These are phyloP conservation scores for Callaeas wilsoni DNA, from an alignment of 2,113 vertebrate species.

Conservation along the genomic window DNA sequence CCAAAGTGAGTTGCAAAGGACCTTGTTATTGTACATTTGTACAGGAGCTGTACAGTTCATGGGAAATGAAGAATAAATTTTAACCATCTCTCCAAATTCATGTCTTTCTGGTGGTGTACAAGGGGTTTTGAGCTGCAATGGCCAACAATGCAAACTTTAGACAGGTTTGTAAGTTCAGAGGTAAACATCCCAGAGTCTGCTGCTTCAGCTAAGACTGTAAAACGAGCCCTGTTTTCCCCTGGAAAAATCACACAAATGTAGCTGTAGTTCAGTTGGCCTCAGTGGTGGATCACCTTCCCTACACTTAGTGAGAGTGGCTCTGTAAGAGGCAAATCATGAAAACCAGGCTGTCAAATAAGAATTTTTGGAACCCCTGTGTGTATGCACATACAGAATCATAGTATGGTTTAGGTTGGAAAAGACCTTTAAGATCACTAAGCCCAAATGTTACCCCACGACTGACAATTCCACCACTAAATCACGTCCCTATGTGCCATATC, in stretches of 20 bases:
- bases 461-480: background rate
- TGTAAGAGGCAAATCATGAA: background rate
- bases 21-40: no score
- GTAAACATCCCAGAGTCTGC: background rate
- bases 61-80: background rate
- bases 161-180: background rate
- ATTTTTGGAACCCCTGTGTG: background rate
- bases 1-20: background rate
- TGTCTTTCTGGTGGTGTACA: background rate
- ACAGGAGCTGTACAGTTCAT: background rate
- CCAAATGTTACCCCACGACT: background rate
- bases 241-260: background rate
- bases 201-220: background rate
- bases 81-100: background rate
- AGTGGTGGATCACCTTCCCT: background rate
- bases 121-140: background rate
- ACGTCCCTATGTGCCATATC: no score
- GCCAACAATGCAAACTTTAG: background rate
- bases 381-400: background rate
- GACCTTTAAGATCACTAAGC: background rate
- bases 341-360: background rate
- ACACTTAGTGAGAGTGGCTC: background rate
- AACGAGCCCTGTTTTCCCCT: rapidly evolving
- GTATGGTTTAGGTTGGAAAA: background rate
- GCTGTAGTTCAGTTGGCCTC: background rate